phyloP scores from a whole-genome alignment of 1,140 invertebrate species.

The Bombus balteatus region DNA sequence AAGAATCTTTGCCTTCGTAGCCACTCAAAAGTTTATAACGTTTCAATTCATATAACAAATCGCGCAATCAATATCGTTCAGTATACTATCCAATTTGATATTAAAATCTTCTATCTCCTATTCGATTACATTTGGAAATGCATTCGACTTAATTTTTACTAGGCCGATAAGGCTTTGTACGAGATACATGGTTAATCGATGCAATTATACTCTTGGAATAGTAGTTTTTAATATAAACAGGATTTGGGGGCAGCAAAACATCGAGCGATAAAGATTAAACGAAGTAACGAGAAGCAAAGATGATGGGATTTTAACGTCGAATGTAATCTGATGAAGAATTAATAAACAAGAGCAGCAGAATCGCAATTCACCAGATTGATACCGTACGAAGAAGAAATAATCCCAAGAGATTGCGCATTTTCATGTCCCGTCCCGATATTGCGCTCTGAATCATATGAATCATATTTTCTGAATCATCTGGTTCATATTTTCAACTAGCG shows the following conservation, averaged over 20 bases:
- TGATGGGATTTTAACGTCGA: slow-evolving; percentile 4
- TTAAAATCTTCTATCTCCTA: neutral
- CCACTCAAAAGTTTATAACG: too few relatives aligned
- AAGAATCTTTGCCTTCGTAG: too few relatives aligned
- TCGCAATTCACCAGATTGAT: neutral
- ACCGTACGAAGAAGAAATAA: slow-evolving; percentile 9
- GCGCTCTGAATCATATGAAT: too few relatives aligned
- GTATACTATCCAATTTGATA: neutral
- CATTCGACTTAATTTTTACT: neutral
- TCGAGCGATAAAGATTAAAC: neutral
- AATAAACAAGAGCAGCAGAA: slow-evolving; percentile 21
- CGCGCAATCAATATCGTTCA: too few relatives aligned
- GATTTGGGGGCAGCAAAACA: too few relatives aligned
- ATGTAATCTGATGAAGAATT: slow-evolving; percentile 16
- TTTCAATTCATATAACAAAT: too few relatives aligned
- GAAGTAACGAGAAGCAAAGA: neutral
- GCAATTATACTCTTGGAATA: neutral
- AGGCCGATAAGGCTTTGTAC: neutral
- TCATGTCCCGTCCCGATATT: neutral
- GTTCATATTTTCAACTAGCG: neutral
- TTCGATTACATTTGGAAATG: too few relatives aligned
- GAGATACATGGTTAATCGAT: neutral
- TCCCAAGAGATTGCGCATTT: neutral
- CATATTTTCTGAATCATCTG: too few relatives aligned
- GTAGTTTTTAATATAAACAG: neutral